Evolutionary conservation across 2,888 invertebrate species (phyloP), one percentile per base, ranked within the genome.

Genomic region (Parthenolecanium corni): DNA sequence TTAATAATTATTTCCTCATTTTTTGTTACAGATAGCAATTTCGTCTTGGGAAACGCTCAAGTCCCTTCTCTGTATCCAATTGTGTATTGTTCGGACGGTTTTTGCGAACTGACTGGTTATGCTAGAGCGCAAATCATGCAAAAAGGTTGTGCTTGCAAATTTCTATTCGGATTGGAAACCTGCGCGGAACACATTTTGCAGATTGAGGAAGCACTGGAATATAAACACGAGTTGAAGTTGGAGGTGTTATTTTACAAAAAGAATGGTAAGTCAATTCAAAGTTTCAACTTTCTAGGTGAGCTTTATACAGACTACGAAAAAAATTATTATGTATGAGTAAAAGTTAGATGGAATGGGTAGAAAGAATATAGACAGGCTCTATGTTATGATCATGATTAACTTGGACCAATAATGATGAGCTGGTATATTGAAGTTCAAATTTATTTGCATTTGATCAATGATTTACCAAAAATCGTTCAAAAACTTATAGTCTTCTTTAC

Each of bases 201-300:
- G 76, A 92, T 95, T 72, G 91, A 93, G 75, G 83, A 86, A 69
- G 86, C 93, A 25, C 81, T 95, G 68, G 89, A 89, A 71, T 84
- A 84, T 69, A 93, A 94, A 75, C 83, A 84, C 70, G 95, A 95
- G 76, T 83, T 94, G 67, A 94, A 95, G 76, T 79, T 91, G 69
- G 94, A 95, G 77, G 86, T 95, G 67, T 86, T 89, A 71, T 91
- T 95, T 76, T 94, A 94, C 77, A 92, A 91, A 76, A 94, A 93
- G 76, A 89, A 83, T 78, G 91, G 94, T 92, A 74, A 82, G 83
- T 74, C 44, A 14, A 11, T 38, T 46, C n/a, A n/a, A n/a, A n/a
- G n/a, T n/a, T n/a, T n/a, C n/a, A n/a, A n/a, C n/a, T 31, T 18
- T 16, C 18, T 16, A n/a, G 42, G 11, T 20, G 14, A 20, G 47